Conservation (phyloP, 2,113 vertebrate species). For the Hippoglossus stenolepis region DNA sequence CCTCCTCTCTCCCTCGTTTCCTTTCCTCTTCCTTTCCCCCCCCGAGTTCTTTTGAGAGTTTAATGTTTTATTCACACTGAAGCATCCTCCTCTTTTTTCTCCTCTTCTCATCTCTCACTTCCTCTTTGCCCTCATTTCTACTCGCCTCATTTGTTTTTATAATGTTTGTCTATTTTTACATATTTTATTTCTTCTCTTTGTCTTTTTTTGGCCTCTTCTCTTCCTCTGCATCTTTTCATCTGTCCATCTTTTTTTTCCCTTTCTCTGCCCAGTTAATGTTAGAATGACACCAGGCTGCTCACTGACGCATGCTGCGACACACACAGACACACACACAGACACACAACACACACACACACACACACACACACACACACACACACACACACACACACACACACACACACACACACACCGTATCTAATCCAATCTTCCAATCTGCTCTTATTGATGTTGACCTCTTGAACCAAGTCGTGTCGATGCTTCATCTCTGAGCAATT, state of each 20-base stretch:
- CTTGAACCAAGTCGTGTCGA: slow-evolving; percentile 65
- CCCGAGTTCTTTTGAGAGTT: background rate
- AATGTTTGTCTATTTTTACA: background rate
- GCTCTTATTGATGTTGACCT: slow-evolving; percentile 78
- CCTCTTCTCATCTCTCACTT: background rate
- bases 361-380: slow-evolving; percentile 29
- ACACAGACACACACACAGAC: slow-evolving; percentile 40
- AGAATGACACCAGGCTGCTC: slow-evolving; percentile 25
- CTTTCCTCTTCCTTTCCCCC: background rate
- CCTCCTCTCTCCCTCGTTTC: background rate
- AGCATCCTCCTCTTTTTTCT: background rate
- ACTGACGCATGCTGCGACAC: background rate
- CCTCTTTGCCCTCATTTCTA: background rate
- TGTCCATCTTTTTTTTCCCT: background rate
- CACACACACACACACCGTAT: slow-evolving; percentile 18
- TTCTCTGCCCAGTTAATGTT: slow-evolving; percentile 22
- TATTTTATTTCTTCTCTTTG: background rate
- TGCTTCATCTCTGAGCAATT: slow-evolving; percentile 71
- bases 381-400: background rate
- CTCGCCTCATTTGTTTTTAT: background rate
- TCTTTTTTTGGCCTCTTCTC: background rate
- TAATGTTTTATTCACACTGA: slow-evolving; percentile 35
- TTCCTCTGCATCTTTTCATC: background rate
- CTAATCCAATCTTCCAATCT: slow-evolving; percentile 80
- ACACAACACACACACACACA: background rate